Base-by-base conservation (phyloP, 2,888 invertebrate species). In the Noctua janthina region DNA sequence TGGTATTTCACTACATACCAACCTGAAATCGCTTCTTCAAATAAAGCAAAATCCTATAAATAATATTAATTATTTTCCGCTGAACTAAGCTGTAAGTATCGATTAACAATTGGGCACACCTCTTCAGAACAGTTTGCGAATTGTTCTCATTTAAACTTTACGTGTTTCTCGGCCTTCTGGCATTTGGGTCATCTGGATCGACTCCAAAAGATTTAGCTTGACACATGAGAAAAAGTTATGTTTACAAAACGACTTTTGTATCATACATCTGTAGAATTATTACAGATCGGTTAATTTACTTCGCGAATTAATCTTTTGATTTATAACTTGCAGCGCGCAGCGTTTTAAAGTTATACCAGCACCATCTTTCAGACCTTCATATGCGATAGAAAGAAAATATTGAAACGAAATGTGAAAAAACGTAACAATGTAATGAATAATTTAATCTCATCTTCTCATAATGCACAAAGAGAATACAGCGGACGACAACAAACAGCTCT, bases 111-210 rank as follows among this genome's bases (percentile, higher is more conserved):
- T 86, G 79, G 79, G 87, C 76, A 86, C 87, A 89, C 86, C 90
- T 90, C 82, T 87, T 88, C 43, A 82, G 80, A 87, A 85, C 85
- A 88, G 89, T 93, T 93, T 87, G 94, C 93, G 90, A 94, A 93
- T 93, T 91, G 92, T 91, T 92, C 87, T 83, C 86, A 88, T 91
- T 92, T 91, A 91, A 92, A 92, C 92, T 93, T 92, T 90, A 93
- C 91, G 87, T 89, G 90, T 92, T 93, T 92, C 88, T 87, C 90
- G 87, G 92, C 91, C 91, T 92, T 90, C 89, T 88, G 91, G 93
- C 92, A 96, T 96, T 93, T 93, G 91, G 96, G 96, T 95, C 96
- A 94, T 91, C 95, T 96, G 96, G 96, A 96, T 89, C 90, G 88
- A 87, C 84, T 96, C 96, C 96, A 96, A 96, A 94, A 93, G 88